Base-by-base conservation (phyloP, 2,888 invertebrate species). In the Zaprionus bogoriensis region DNA sequence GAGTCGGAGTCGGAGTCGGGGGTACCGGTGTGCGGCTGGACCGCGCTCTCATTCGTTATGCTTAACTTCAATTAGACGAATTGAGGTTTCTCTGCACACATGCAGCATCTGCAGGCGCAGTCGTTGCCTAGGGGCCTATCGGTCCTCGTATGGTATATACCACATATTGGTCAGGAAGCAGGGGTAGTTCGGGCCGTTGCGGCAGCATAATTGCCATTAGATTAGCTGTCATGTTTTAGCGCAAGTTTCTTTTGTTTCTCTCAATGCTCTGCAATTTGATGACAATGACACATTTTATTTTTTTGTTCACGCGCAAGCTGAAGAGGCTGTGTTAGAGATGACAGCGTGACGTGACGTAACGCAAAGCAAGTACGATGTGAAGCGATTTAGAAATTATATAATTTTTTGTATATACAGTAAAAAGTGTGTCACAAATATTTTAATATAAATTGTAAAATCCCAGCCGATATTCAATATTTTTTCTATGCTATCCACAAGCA, bases 161-260 rank as follows among this genome's bases (percentile, higher is more conserved):
- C 10, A 17, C 19, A 39, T 50, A n/a, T n/a, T n/a, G 44, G 30
- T 19, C 23, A 39, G 53, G 14, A 30, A 28, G 39, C 47, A 36
- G 32, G 52, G 20, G 23, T 48, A 27, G 44, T 42, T n/a, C 22
- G 25, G 60, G 19, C 64, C 70, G 77, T 74, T 67, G 59, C 67
- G 73, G 73, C 74, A 67, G 69, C 69, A 87, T 88, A 87, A 87
- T 89, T 87, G 88, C 79, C 77, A 62, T 84, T 84, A 74, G 87
- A 87, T 88, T 85, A 84, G 83, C 88, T 89, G 89, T 89, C 89
- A 89, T 75, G 64, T 86, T 84, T 73, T 72, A 67, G 71, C 69
- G 47, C 55, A 28, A 39, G 20, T 42, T 60, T 61, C 54, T 64
- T 67, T 59, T 61, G 69, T 20, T 61, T 73, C 67, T 39, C 42